These are phyloP conservation scores for Tokudaia muenninki DNA, from an alignment of 2,797 vertebrate genomes.

Conservation along the genomic window DNA sequence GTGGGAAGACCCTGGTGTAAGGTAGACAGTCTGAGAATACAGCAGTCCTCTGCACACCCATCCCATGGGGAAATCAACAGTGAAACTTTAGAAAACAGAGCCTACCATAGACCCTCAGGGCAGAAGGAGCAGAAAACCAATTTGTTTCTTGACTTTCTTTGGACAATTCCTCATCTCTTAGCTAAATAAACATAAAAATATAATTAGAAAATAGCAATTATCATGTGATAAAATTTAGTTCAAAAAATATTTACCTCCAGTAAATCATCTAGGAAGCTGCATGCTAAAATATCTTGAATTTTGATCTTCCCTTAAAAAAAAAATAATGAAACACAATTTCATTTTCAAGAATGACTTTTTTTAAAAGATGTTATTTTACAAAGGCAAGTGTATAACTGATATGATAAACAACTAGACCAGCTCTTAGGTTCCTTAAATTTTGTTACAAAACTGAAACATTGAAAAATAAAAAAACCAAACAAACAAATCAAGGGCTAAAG, in stretches of 20 bases:
- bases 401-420: conserved; percentile 55
- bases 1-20: neutral
- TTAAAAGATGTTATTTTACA: conserved; percentile 50
- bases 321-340: conserved; percentile 59
- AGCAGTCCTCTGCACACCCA: conserved; percentile 10
- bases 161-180: conserved; percentile 98
- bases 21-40: neutral
- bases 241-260: conserved; percentile 93
- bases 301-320: conserved; percentile 96
- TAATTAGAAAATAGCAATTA: conserved; percentile 73
- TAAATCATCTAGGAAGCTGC: conserved; percentile 98
- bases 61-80: conserved; percentile 31
- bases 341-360: conserved; percentile 48
- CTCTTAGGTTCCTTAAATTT: conserved; percentile 6
- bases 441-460: neutral
- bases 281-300: conserved; percentile 99
- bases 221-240: conserved; percentile 68
- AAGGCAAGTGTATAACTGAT: neutral
- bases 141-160: conserved; percentile 99
- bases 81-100: conserved; percentile 45
- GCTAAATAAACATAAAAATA: conserved; percentile 87
- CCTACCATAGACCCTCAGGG: conserved; percentile 97
- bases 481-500: too few relatives aligned
- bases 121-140: conserved; percentile 99
- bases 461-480: neutral